phyloP scores from a whole-genome alignment of 2,797 vertebrate species.

The Triplophysa yarkandensis region DNA sequence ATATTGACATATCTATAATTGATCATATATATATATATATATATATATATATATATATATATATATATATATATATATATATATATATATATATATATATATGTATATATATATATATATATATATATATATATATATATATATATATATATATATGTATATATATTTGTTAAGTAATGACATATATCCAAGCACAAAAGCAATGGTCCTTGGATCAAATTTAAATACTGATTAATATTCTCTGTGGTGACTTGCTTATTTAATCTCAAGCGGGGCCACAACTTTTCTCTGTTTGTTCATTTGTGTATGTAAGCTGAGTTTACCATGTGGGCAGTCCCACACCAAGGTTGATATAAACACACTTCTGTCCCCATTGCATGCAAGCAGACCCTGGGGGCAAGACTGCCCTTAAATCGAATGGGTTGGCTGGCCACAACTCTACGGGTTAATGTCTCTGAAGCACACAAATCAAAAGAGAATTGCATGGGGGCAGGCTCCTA shows the following conservation, averaged over 20 bases:
- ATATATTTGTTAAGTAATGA: too few relatives aligned
- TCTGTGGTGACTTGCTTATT: slow-evolving; percentile 53
- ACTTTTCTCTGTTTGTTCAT: slow-evolving; percentile 55
- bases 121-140: too few relatives aligned
- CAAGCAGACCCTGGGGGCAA: slow-evolving; percentile 64
- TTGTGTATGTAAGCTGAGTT: slow-evolving; percentile 48
- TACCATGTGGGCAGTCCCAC: slow-evolving; percentile 47
- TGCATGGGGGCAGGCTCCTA: slow-evolving; percentile 24
- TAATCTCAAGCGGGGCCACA: slow-evolving; percentile 70
- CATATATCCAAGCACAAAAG: too few relatives aligned
- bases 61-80: too few relatives aligned
- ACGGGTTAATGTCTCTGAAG: slow-evolving; percentile 60
- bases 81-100: too few relatives aligned
- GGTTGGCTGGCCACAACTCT: slow-evolving; percentile 63
- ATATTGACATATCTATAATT: too few relatives aligned
- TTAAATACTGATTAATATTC: neutral
- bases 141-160: too few relatives aligned
- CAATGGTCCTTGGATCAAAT: too few relatives aligned
- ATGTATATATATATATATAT: too few relatives aligned
- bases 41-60: too few relatives aligned
- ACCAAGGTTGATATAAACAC: slow-evolving; percentile 63
- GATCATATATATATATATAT: too few relatives aligned
- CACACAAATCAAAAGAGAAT: slow-evolving; percentile 52
- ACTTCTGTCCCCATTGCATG: slow-evolving; percentile 63
- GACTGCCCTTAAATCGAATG: slow-evolving; percentile 64